Percentiles rank a stretch among this genome's conserved stretches.
These are phyloP conservation scores for Caenorhabditis inopinata DNA, from an alignment of 1,140 invertebrate genomes.

Conservation along the genomic window DNA sequence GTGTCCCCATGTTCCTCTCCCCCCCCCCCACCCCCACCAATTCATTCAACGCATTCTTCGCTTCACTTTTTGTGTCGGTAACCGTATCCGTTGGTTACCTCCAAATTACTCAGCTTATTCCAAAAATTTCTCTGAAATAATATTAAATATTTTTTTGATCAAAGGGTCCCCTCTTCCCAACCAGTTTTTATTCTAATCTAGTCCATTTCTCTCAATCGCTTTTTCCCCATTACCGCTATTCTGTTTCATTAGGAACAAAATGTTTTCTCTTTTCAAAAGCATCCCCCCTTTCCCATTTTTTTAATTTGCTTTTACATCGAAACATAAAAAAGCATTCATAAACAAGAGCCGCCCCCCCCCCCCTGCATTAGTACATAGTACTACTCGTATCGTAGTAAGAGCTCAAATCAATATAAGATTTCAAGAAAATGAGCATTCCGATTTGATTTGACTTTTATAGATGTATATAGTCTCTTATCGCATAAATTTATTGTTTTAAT, in stretches of 20 bases:
- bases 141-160: background rate
- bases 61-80: background rate
- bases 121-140: background rate
- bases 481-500: no score
- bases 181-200: background rate
- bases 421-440: no score
- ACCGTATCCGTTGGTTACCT: background rate
- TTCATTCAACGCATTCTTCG: background rate
- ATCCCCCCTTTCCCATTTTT: no score
- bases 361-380: background rate
- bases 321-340: background rate
- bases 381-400: background rate
- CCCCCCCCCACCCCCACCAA: background rate
- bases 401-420: no score
- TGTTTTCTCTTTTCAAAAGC: background rate
- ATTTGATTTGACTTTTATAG: background rate
- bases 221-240: background rate
- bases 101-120: background rate
- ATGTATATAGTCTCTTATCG: slow-evolving; percentile 1
- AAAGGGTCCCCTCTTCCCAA: background rate
- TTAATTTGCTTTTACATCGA: background rate
- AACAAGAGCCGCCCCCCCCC: no score
- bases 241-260: background rate
- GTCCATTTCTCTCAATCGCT: no score
- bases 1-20: background rate